A percentile compares a stretch with the other conserved stretches of the same genome.
Conservation (phyloP, 2,888 invertebrate genomes). For the Lordiphosa fenestrarum region DNA sequence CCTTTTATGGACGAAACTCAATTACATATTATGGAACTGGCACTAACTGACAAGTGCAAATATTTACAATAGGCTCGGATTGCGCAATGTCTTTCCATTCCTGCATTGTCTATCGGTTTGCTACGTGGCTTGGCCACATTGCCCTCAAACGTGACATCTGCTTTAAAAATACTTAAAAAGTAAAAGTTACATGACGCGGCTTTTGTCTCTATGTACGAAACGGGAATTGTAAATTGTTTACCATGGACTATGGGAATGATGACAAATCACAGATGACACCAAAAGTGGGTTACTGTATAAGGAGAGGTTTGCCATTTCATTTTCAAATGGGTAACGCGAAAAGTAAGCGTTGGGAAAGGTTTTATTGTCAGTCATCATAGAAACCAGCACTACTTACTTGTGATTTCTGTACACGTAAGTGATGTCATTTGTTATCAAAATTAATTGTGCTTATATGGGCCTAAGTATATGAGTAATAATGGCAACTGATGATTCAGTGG, state of each 20-base stretch:
- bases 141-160: slow-evolving; percentile 21
- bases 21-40: slow-evolving; percentile 26
- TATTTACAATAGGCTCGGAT: slow-evolving; percentile 50
- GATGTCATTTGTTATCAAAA: slow-evolving; percentile 12
- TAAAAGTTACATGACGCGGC: slow-evolving; percentile 68
- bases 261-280: slow-evolving; percentile 32
- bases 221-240: slow-evolving; percentile 33
- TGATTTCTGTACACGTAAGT: not conserved
- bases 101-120: slow-evolving; percentile 22
- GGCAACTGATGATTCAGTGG: slow-evolving; percentile 5
- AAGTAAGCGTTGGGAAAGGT: not conserved
- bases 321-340: not conserved
- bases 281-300: slow-evolving; percentile 8
- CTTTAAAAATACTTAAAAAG: slow-evolving; percentile 48
- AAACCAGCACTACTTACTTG: too few relatives aligned
- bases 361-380: too few relatives aligned
- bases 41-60: slow-evolving; percentile 47
- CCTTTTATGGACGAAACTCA: slow-evolving; percentile 40
- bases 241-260: slow-evolving; percentile 20
- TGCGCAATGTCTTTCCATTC: slow-evolving; percentile 46
- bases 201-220: slow-evolving; percentile 29
- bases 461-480: not conserved
- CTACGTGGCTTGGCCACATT: slow-evolving; percentile 53
- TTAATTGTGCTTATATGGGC: not conserved
- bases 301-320: not conserved